Base-by-base conservation (phyloP, 2,888 invertebrate genomes). In the Oegoconia quadripuncta region DNA sequence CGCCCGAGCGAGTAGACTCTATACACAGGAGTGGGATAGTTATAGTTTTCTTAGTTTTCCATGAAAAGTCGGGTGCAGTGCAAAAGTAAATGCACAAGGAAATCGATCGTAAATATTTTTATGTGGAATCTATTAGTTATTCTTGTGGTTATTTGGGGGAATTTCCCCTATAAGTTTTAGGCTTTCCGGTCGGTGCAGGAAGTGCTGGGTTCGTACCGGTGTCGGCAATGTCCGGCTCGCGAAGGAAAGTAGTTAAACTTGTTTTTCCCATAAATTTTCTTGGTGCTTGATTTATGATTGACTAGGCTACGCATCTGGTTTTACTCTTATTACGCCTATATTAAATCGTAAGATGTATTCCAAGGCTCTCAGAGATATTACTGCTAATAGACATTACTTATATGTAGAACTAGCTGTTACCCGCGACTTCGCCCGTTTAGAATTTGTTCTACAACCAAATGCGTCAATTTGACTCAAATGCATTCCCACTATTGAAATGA, bases 61-160 rank as follows among this genome's bases (percentile, higher is more conserved):
- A 74, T 63, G 78, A 77, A 81, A 82, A 82, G 68, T 71, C 50
- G 55, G 59, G 62, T 52, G 62, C 68, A 61, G 65, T 72, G 79
- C 70, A 77, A 73, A 81, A 79, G 64, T 59, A 80, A 79, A 64
- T 61, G 60, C 70, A 74, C 70, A 73, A 80, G 82, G 80, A 84
- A 84, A 78, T 75, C 68, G 65, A 59, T 68, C 74, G 69, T 75
- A 78, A 77, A 76, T 58, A 73, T 76, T 78, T 80, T 79, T 77
- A 77, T 73, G 70, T 60, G 70, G 6, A 5, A 27, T 12, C 7
- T 27, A 13, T 27, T 14, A 14, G n/a, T 15, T 9, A n/a, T 17
- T 23, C 23, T 22, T 23, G 8, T 16, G 20, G 13, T 22, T 2
- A 7, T 35, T 20, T 15, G 14, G 15, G 20, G 2, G 12, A 16